phyloP scores from a whole-genome alignment of 1,140 invertebrate genomes.

The Dendroctonus valens region DNA sequence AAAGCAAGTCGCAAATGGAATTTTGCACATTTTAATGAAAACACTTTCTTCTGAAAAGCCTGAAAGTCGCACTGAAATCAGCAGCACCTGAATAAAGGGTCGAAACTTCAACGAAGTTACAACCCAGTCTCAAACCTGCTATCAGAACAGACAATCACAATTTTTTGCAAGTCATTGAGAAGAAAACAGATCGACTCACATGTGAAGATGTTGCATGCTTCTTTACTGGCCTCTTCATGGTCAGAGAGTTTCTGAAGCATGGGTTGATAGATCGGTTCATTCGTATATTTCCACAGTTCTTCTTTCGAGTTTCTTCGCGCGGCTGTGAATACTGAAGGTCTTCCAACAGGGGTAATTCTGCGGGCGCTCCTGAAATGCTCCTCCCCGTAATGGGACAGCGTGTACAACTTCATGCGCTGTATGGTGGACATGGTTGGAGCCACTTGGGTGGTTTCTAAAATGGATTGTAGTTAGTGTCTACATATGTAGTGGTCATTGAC shows the following conservation, averaged over 20 bases:
- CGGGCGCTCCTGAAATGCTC: slow-evolving; percentile 71
- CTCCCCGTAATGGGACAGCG: slow-evolving; percentile 76
- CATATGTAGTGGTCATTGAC: slow-evolving; percentile 5
- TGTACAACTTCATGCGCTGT: slow-evolving; percentile 69
- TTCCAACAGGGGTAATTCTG: slow-evolving; percentile 60
- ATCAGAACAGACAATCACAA: too few species aligned
- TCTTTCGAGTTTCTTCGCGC: slow-evolving; percentile 58
- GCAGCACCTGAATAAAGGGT: too few species aligned
- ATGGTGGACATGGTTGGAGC: slow-evolving; percentile 55
- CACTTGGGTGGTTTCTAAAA: slow-evolving; percentile 40
- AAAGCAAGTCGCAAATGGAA: too few species aligned
- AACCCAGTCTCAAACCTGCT: too few species aligned
- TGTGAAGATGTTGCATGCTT: slow-evolving; percentile 55
- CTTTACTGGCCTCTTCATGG: slow-evolving; percentile 72
- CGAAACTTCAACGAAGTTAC: too few species aligned
- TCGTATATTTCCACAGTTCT: slow-evolving; percentile 79
- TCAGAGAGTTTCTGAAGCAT: slow-evolving; percentile 78
- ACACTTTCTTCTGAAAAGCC: too few species aligned
- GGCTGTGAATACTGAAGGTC: slow-evolving; percentile 63
- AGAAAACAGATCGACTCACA: too few species aligned
- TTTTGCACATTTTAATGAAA: too few species aligned
- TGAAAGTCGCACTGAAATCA: too few species aligned
- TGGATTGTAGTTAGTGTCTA: background rate
- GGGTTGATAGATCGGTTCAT: slow-evolving; percentile 82
- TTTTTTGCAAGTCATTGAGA: too few species aligned